Percentiles rank a stretch among this genome's conserved stretches.
Evolutionary conservation across 2,113 vertebrate genomes (phyloP).

Genomic region (Poeciliopsis retropinna): DNA sequence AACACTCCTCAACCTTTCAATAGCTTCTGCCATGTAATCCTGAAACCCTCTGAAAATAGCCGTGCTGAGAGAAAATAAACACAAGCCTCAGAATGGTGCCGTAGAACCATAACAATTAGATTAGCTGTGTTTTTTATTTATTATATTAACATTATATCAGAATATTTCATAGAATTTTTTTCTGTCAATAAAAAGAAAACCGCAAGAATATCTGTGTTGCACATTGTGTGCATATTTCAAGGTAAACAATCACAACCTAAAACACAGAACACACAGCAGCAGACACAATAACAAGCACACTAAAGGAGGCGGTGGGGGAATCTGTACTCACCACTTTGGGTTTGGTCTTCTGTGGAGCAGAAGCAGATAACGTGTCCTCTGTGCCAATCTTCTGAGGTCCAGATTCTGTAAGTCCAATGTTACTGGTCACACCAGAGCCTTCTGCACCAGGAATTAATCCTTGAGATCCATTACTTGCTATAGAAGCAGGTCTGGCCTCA

Average conservation of each 20-base stretch:
- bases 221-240: not conserved
- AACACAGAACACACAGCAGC: not conserved
- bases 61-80: constrained; percentile 15
- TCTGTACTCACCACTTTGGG: constrained; percentile 92
- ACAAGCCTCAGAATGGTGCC: not conserved
- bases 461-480: constrained; percentile 45
- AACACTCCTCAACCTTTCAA: constrained; percentile 54
- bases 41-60: constrained; percentile 41
- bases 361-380: constrained; percentile 73
- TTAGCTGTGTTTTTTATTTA: not conserved
- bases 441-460: constrained; percentile 62
- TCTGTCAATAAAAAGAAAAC: not conserved
- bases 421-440: constrained; percentile 68
- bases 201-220: not conserved
- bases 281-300: not conserved
- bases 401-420: constrained; percentile 71
- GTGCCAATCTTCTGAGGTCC: constrained; percentile 73
- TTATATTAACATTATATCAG: not conserved
- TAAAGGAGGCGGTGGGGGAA: not conserved
- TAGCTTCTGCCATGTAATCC: constrained; percentile 41
- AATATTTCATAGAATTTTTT: not conserved
- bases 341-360: constrained; percentile 83
- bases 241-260: not conserved
- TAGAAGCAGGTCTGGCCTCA: constrained; percentile 44
- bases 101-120: constrained; percentile 1